Conservation (phyloP, 2,797 vertebrate genomes). For the Tenualosa ilisha region DNA sequence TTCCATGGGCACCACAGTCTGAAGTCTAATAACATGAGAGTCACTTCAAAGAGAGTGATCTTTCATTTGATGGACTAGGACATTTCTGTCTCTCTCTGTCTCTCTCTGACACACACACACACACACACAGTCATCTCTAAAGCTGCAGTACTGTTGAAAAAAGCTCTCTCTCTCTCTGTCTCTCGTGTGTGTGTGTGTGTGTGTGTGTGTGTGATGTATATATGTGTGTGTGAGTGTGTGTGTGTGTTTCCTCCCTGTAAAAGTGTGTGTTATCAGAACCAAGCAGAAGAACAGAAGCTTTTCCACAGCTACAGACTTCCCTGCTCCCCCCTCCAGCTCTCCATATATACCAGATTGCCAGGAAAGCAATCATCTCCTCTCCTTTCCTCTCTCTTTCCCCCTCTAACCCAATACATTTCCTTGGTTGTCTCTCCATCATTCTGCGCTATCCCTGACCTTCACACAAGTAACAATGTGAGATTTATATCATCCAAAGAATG, state of each 20-base stretch:
- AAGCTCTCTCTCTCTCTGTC: neutral
- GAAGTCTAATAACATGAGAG: neutral
- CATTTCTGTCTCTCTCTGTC: neutral
- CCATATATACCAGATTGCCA: neutral
- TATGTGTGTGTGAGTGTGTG: neutral
- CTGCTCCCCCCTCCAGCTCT: neutral
- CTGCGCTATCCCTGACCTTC: neutral
- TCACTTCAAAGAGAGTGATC: neutral
- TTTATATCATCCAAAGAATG: neutral
- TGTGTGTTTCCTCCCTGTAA: neutral
- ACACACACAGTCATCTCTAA: no score
- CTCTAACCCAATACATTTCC: neutral
- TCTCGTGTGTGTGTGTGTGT: neutral
- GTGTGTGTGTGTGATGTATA: neutral
- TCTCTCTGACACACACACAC: no score
- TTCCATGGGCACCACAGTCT: neutral
- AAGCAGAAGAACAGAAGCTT: neutral
- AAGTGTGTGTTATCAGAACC: neutral
- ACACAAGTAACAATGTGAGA: neutral
- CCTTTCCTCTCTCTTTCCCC: neutral
- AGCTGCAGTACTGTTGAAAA: neutral
- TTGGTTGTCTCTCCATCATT: neutral
- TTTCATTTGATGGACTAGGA: neutral
- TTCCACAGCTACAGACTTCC: neutral
- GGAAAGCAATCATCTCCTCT: neutral